phyloP scores from a whole-genome alignment of 2,113 vertebrate genomes.

The Glaucidium brasilianum region DNA sequence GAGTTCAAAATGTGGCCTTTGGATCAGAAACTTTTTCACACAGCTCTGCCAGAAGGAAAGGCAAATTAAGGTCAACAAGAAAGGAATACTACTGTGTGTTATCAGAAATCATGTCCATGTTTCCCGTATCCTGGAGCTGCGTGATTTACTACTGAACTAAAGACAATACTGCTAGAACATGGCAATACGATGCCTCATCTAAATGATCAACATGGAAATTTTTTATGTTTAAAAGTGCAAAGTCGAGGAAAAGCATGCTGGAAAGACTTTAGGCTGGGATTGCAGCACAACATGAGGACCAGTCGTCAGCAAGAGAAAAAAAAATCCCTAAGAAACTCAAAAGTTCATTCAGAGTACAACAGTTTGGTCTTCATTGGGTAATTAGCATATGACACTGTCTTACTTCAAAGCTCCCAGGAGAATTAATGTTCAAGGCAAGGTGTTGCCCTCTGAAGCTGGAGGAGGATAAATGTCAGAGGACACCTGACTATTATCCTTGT shows the following conservation, averaged over 20 bases:
- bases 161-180: background rate
- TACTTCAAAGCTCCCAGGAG: background rate
- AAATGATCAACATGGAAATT: background rate
- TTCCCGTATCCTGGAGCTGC: background rate
- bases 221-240: background rate
- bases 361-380: background rate
- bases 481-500: background rate
- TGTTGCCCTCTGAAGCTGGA: background rate
- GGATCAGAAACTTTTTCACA: background rate
- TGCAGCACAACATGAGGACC: background rate
- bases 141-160: background rate
- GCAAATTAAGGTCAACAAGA: slow-evolving; percentile 16
- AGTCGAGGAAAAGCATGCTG: background rate
- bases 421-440: background rate
- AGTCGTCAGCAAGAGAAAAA: background rate
- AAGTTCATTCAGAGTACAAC: background rate
- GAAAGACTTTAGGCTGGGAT: background rate
- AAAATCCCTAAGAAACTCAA: background rate
- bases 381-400: background rate
- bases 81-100: background rate
- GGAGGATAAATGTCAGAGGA: background rate
- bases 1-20: background rate
- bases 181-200: background rate
- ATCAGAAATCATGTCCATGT: background rate
- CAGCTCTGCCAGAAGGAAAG: background rate